Conservation (phyloP, 2,888 invertebrate species). For the Tipula helvola region DNA sequence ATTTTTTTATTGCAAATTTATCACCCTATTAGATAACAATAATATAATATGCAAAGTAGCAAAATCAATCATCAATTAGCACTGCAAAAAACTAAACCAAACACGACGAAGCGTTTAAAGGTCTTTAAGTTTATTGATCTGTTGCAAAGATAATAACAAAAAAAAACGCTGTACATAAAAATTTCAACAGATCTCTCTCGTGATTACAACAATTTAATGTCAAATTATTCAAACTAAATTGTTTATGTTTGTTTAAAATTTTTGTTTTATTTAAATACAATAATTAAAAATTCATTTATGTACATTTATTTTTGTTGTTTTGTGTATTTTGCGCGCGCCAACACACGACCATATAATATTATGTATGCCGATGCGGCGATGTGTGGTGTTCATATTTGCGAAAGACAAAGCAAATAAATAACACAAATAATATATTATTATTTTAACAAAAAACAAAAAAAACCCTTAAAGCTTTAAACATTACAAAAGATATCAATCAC, state of each 20-base stretch:
- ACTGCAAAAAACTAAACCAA: not conserved
- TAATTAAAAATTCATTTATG: conserved; percentile 4
- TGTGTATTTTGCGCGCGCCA: not conserved
- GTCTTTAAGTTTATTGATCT: not conserved
- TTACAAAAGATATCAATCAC: not conserved
- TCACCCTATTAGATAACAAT: not conserved
- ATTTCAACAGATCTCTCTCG: not conserved
- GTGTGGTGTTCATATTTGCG: not conserved
- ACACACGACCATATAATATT: not conserved
- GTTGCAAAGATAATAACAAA: not conserved
- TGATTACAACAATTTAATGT: not conserved
- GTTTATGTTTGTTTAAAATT: not conserved
- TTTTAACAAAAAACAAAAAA: not conserved
- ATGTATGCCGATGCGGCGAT: not conserved
- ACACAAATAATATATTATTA: not conserved
- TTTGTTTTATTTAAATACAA: not conserved
- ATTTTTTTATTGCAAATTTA: not conserved
- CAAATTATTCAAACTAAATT: not conserved
- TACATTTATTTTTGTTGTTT: not conserved
- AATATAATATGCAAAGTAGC: not conserved
- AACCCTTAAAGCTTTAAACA: not conserved
- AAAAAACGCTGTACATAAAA: not conserved
- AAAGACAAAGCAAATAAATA: not conserved
- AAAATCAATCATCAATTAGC: not conserved
- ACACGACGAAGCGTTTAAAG: not conserved